Conservation (phyloP, 2,888 invertebrate genomes). For the Tetramorium bicarinatum region DNA sequence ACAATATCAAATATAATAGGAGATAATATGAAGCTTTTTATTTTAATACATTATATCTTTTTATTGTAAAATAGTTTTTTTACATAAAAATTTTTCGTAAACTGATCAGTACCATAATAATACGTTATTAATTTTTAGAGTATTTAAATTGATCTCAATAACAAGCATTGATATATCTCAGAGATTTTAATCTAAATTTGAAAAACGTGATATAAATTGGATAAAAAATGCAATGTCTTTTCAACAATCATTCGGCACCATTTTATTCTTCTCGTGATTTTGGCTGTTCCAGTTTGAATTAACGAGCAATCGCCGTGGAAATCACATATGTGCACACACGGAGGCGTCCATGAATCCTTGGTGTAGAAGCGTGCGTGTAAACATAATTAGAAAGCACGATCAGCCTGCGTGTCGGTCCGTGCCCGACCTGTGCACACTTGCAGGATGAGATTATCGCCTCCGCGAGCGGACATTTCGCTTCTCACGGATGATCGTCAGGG, state of each 20-base stretch:
- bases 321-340: constrained; percentile 6
- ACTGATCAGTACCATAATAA: background rate
- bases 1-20: background rate
- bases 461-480: constrained; percentile 62
- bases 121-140: background rate
- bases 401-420: constrained; percentile 12
- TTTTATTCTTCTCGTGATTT: constrained; percentile 15
- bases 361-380: constrained; percentile 49
- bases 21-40: background rate
- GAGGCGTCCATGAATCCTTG: background rate
- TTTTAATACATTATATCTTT: background rate
- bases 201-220: background rate
- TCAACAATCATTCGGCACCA: background rate
- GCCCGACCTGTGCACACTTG: constrained; percentile 56
- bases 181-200: background rate
- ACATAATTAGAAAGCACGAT: constrained; percentile 65
- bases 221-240: background rate
- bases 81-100: background rate
- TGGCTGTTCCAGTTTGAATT: background rate
- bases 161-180: background rate
- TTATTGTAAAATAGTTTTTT: constrained; percentile 1
- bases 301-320: constrained; percentile 4
- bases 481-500: constrained; percentile 43
- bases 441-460: constrained; percentile 10
- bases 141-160: background rate